Percentiles rank a stretch among this genome's conserved stretches.
These are phyloP conservation scores for Spondyliosoma cantharus DNA, from an alignment of 2,797 vertebrate species.

Conservation along the genomic window DNA sequence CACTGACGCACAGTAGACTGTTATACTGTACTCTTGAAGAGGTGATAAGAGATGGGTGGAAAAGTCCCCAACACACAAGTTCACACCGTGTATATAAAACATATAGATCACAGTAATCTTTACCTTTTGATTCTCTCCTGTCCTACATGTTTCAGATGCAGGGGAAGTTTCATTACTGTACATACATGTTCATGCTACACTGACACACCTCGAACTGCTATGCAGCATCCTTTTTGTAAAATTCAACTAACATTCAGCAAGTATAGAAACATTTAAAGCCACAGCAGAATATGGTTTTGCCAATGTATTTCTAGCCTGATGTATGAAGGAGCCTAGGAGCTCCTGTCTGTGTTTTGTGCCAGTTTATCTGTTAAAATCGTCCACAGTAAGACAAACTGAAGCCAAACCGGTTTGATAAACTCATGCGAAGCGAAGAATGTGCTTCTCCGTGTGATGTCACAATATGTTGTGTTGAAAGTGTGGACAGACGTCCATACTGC, in stretches of 20 bases:
- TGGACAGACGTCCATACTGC: conserved; percentile 23
- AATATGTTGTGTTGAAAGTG: neutral
- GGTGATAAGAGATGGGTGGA: neutral
- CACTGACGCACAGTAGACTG: conserved; percentile 61
- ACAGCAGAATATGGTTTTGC: conserved; percentile 59
- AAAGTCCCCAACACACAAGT: conserved; percentile 13
- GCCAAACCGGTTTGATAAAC: conserved; percentile 3
- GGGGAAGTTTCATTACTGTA: conserved; percentile 54
- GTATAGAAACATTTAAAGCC: conserved; percentile 42
- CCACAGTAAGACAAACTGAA: conserved; percentile 19
- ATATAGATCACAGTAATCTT: conserved; percentile 65
- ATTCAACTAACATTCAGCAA: conserved; percentile 40
- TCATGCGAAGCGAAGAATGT: conserved; percentile 4
- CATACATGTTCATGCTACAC: conserved; percentile 62
- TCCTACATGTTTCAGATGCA: conserved; percentile 36
- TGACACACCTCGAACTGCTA: conserved; percentile 51
- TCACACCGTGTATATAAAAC: conserved; percentile 64
- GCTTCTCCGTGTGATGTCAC: conserved; percentile 12
- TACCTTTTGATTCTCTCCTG: conserved; percentile 56
- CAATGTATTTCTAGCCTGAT: conserved; percentile 54
- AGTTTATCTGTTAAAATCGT: conserved; percentile 45
- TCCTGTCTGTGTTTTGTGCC: conserved; percentile 60
- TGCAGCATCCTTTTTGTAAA: conserved; percentile 66
- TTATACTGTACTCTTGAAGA: conserved; percentile 60
- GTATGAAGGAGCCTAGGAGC: conserved; percentile 22